Evolutionary conservation across 2,888 invertebrate genomes (phyloP).

Genomic region (Lochmaea capreae): DNA sequence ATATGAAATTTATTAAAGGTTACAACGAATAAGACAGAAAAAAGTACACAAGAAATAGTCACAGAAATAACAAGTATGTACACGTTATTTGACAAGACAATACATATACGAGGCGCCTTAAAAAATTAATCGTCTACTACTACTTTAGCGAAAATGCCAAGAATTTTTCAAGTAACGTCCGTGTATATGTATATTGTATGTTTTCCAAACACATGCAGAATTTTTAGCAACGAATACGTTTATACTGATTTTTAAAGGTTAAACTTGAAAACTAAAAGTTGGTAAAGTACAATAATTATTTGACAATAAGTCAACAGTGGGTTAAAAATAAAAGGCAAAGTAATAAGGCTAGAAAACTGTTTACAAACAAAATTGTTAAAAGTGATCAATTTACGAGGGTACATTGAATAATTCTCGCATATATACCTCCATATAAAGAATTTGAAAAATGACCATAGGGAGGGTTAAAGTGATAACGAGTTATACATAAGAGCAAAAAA

Average conservation of each 20-base stretch:
- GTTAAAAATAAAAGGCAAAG: not conserved
- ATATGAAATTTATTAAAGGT: no score
- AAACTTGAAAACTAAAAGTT: not conserved
- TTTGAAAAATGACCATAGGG: no score
- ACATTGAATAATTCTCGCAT: no score
- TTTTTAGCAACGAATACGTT: not conserved
- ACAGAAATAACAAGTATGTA: not conserved
- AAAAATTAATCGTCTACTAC: no score
- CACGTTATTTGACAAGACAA: not conserved
- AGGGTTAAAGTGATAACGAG: no score
- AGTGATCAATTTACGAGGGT: no score
- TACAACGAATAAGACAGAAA: not conserved
- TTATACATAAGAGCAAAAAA: no score
- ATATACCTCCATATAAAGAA: no score
- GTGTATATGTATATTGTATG: not conserved
- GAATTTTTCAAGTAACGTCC: not conserved
- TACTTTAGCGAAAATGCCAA: no score
- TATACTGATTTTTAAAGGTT: not conserved
- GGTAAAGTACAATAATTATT: not conserved
- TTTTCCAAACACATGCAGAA: conserved; percentile 3
- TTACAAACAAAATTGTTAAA: no score
- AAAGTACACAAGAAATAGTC: not conserved
- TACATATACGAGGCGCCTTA: not conserved
- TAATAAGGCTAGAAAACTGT: not conserved
- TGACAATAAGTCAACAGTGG: not conserved